Base-by-base conservation (phyloP, 2,888 invertebrate species). In the Synanthedon vespiformis region DNA sequence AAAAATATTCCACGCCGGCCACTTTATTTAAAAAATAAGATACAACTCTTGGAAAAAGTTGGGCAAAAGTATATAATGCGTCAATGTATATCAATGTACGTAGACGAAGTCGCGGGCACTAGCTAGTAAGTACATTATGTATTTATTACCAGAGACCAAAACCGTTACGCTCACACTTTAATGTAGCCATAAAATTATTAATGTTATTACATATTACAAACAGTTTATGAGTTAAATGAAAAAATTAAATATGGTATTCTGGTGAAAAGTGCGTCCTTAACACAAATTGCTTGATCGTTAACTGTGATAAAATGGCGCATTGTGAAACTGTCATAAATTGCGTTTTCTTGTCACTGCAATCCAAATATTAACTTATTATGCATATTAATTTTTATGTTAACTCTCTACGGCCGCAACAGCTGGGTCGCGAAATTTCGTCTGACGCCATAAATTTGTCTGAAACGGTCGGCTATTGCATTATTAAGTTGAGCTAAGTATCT, bases 231-330 rank as follows among this genome's bases (percentile, higher is more conserved):
- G 34, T 34, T 34, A 34, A 34, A 34, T 34, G 34, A 8, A 13
- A 5, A 44, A 44, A 44, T 13, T 44, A 44, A 44, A 44, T 13
- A n/a, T 44, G 44, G 44, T 44, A 34, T 34, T 44, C 13, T 6
- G 13, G 18, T 48, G 22, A 56, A 55, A 56, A 56, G 48, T 51
- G 52, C 49, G 55, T 51, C 57, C 57, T 57, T 57, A 57, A 54
- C 56, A 56, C 51, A 53, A 51, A 54, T 57, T 56, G 52, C 54
- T 51, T 51, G 53, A 56, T 53, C 50, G 53, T 53, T 51, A 34
- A 51, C 53, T 47, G 53, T 52, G 53, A 52, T 56, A 54, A 51
- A 52, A 56, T 34, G 51, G 54, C 44, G 40, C 51, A 54, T 54
- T 54, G 54, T 50, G 56, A 56, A 56, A 56, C 13, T 48, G 11